These are phyloP conservation scores for Melitaea cinxia DNA, from an alignment of 1,140 invertebrate genomes.

Conservation along the genomic window DNA sequence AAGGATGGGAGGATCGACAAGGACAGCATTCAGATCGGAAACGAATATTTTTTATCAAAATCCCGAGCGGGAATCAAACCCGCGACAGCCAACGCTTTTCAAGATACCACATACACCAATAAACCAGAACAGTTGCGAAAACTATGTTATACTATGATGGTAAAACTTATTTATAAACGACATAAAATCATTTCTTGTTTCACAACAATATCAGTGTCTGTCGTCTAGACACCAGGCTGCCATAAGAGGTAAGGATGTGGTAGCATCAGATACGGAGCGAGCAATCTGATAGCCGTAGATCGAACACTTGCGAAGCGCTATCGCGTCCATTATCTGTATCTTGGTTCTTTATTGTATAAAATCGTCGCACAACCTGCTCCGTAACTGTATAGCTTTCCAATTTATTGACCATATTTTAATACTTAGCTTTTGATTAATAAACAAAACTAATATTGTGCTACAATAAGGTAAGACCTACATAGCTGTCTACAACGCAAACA, in stretches of 20 bases:
- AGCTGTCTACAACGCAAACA: background rate
- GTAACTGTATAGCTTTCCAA: constrained; percentile 25
- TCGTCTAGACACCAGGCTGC: constrained; percentile 26
- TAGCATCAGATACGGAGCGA: constrained; percentile 56
- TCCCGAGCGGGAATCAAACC: no score
- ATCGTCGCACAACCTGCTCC: constrained; percentile 29
- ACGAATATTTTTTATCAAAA: no score
- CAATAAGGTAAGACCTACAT: background rate
- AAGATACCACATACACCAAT: no score
- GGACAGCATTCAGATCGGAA: no score
- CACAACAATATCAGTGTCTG: constrained; percentile 10
- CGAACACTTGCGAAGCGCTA: constrained; percentile 44
- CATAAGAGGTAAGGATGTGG: constrained; percentile 43
- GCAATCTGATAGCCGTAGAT: constrained; percentile 56
- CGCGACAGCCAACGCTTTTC: no score
- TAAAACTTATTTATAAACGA: no score
- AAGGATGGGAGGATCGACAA: no score
- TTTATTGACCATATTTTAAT: constrained; percentile 17
- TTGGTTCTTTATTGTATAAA: constrained; percentile 43
- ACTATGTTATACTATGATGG: no score
- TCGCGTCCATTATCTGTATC: constrained; percentile 42
- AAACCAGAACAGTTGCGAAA: no score
- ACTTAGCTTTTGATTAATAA: background rate
- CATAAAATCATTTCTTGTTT: background rate
- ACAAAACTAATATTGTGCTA: no score